Evolutionary conservation across 2,888 invertebrate genomes (phyloP).

Genomic region (Dione juno): DNA sequence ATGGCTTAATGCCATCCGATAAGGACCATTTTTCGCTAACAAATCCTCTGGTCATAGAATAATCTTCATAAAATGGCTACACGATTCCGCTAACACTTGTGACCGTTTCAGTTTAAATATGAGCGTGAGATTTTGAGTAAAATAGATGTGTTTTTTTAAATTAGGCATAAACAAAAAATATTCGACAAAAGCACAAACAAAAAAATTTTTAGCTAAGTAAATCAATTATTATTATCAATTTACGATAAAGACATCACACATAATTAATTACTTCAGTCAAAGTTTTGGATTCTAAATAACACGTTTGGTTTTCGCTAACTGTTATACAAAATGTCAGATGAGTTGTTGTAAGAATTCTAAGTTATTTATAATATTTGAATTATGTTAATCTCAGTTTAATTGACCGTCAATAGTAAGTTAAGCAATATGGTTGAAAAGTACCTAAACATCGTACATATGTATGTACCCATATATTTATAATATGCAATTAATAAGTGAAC

Average conservation of each 20-base stretch:
- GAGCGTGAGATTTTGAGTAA: slow-evolving; percentile 45
- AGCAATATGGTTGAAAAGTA: neutral
- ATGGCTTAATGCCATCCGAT: slow-evolving; percentile 46
- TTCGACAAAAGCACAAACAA: no score
- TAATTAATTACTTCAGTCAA: no score
- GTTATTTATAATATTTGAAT: no score
- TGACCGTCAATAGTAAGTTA: slow-evolving; percentile 22
- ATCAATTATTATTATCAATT: no score
- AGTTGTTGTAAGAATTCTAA: no score
- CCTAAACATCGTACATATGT: neutral
- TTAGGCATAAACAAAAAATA: no score
- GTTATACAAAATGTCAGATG: no score
- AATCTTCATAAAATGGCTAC: slow-evolving; percentile 70
- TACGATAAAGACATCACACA: no score
- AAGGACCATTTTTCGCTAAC: slow-evolving; percentile 53
- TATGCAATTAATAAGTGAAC: slow-evolving; percentile 49
- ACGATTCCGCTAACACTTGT: slow-evolving; percentile 69
- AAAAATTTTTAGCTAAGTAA: no score
- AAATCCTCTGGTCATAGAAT: slow-evolving; percentile 54
- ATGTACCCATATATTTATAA: slow-evolving; percentile 26
- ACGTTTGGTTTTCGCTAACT: neutral
- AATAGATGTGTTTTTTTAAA: slow-evolving; percentile 24
- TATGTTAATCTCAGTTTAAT: neutral
- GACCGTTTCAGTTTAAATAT: slow-evolving; percentile 67
- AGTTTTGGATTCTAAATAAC: neutral